phyloP scores from a whole-genome alignment of 2,797 vertebrate species.

The Caiman crocodilus region DNA sequence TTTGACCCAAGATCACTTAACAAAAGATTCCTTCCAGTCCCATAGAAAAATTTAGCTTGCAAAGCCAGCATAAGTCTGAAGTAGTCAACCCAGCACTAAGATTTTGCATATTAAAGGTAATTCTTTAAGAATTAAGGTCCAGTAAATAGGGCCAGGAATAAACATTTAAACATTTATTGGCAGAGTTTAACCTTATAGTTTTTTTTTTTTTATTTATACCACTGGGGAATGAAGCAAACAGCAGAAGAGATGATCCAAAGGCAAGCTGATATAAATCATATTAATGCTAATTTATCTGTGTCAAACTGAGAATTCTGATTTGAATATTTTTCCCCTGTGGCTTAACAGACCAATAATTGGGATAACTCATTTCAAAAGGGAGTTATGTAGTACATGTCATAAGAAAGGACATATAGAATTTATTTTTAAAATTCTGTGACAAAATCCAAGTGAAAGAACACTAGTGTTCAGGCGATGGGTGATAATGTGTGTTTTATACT shows the following conservation, averaged over 20 bases:
- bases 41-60: neutral
- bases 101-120: too few species aligned
- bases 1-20: neutral
- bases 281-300: neutral
- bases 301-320: neutral
- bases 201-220: neutral
- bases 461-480: neutral
- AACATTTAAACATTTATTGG: neutral
- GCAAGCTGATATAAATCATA: neutral
- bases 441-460: neutral
- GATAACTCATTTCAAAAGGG: neutral
- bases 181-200: rapidly evolving
- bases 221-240: neutral
- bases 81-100: too few species aligned
- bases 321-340: neutral
- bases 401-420: neutral
- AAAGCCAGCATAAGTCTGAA: neutral
- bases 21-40: neutral
- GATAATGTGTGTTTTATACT: neutral
- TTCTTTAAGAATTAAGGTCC: too few species aligned
- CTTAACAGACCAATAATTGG: too few species aligned
- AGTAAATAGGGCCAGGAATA: rapidly evolving
- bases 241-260: neutral
- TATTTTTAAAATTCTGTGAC: neutral
- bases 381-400: neutral